Percentiles rank a stretch among this genome's conserved stretches.
These are phyloP conservation scores for Heterocephalus glaber DNA, from an alignment of 2,113 vertebrate species.

Conservation along the genomic window DNA sequence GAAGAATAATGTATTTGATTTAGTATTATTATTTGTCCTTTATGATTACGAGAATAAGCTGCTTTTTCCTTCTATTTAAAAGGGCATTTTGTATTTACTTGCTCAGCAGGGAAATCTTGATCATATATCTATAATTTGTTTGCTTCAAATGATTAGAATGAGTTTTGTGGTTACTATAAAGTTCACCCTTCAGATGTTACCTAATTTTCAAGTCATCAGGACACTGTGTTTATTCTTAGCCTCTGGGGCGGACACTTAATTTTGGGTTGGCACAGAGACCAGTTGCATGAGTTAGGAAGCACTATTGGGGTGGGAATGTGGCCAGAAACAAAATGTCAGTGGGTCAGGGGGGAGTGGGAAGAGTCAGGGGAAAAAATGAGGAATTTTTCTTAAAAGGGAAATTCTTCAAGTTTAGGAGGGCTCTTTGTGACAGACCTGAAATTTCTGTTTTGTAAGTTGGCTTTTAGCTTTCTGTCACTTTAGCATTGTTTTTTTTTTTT, in stretches of 20 bases:
- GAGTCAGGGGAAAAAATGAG: constrained; percentile 66
- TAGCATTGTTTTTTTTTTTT: neutral
- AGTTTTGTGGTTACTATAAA: constrained; percentile 49
- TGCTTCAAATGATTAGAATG: constrained; percentile 47
- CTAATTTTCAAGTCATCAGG: constrained; percentile 70
- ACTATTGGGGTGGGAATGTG: constrained; percentile 11
- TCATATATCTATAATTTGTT: neutral
- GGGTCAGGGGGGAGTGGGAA: constrained; percentile 65
- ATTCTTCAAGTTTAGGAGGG: constrained; percentile 49
- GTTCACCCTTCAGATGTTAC: constrained; percentile 65
- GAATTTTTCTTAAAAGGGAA: constrained; percentile 61
- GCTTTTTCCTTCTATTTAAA: neutral
- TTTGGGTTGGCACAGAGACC: constrained; percentile 48
- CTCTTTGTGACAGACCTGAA: constrained; percentile 55
- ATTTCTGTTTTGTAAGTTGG: constrained; percentile 23
- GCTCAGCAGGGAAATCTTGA: constrained; percentile 15
- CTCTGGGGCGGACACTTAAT: constrained; percentile 57
- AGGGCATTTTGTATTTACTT: neutral
- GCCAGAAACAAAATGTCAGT: constrained; percentile 73
- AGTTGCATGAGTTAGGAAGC: constrained; percentile 51
- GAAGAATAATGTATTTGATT: neutral
- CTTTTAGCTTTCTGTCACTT: neutral
- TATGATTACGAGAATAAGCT: neutral
- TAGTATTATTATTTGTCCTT: constrained; percentile 18
- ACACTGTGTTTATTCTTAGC: constrained; percentile 71